A percentile compares a stretch with the other conserved stretches of the same genome.
Conservation (phyloP, 2,888 invertebrate genomes). For the Amphipoea oculea region DNA sequence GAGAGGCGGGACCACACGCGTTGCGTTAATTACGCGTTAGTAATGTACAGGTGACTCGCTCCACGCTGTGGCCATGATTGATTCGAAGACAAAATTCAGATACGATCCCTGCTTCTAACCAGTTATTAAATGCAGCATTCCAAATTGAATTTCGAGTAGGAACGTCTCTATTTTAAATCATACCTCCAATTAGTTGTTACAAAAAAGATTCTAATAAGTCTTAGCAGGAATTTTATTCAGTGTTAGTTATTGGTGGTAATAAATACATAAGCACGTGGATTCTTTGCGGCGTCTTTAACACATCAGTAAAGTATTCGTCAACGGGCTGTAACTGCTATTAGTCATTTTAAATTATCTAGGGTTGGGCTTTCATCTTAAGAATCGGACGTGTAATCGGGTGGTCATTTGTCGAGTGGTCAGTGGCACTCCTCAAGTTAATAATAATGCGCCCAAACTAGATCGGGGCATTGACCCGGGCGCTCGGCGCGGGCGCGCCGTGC, state of each 20-base stretch:
- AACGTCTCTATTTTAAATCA: slow-evolving; percentile 56
- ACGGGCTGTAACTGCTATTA: slow-evolving; percentile 55
- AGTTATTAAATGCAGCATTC: slow-evolving; percentile 46
- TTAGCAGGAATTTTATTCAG: slow-evolving; percentile 43
- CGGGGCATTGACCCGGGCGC: slow-evolving; percentile 87
- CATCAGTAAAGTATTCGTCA: slow-evolving; percentile 53
- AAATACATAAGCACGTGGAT: slow-evolving; percentile 45
- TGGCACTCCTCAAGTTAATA: slow-evolving; percentile 86
- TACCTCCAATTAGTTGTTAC: slow-evolving; percentile 45
- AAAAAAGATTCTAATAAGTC: slow-evolving; percentile 62
- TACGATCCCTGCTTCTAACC: slow-evolving; percentile 53
- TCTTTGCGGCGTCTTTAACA: slow-evolving; percentile 37
- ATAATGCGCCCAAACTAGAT: slow-evolving; percentile 90
- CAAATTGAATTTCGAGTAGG: slow-evolving; percentile 51
- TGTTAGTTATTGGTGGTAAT: slow-evolving; percentile 56
- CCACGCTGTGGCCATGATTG: slow-evolving; percentile 65
- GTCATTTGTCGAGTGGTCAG: slow-evolving; percentile 79
- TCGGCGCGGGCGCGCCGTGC: slow-evolving; percentile 81
- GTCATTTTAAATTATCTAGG: slow-evolving; percentile 60
- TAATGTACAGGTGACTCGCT: slow-evolving; percentile 74
- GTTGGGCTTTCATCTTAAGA: slow-evolving; percentile 65
- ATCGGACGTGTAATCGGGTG: slow-evolving; percentile 71
- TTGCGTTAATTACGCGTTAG: slow-evolving; percentile 86
- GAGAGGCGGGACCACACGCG: slow-evolving; percentile 89
- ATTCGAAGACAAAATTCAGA: slow-evolving; percentile 63